Conservation (phyloP, 2,888 invertebrate genomes). For the Sphinx pinastri region DNA sequence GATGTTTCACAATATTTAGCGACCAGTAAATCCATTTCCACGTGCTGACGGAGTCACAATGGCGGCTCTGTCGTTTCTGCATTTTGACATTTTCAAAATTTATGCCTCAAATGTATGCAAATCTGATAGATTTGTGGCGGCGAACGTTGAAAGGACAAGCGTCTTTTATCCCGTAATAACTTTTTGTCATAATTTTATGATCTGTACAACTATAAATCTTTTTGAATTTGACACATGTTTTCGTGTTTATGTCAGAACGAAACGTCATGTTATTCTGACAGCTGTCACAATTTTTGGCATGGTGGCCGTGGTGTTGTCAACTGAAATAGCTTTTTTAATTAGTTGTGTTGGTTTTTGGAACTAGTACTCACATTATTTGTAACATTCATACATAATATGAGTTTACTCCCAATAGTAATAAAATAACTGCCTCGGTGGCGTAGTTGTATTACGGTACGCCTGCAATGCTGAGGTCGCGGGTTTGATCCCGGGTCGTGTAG, state of each 20-base stretch:
- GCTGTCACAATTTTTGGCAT: constrained; percentile 10
- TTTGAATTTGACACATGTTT: constrained; percentile 1
- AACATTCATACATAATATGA: neutral
- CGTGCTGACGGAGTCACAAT: constrained; percentile 19
- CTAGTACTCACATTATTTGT: neutral
- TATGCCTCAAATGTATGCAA: constrained; percentile 19
- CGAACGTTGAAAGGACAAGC: too few species aligned
- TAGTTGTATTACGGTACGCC: too few species aligned
- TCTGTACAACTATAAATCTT: constrained; percentile 13
- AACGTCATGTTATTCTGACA: constrained; percentile 17
- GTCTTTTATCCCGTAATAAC: neutral
- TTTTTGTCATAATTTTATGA: constrained; percentile 1
- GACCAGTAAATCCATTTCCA: constrained; percentile 14
- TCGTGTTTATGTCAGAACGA: neutral
- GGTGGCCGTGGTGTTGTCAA: neutral
- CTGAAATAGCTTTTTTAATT: constrained; percentile 8
- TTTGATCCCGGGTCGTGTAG: too few species aligned
- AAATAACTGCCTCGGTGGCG: too few species aligned
- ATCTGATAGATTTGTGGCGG: constrained; percentile 21
- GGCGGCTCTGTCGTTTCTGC: neutral
- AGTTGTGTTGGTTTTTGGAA: neutral
- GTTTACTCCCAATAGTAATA: neutral
- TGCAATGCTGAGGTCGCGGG: too few species aligned
- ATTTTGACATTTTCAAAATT: constrained; percentile 14
- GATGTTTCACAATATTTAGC: neutral